Percentiles rank a stretch among this genome's conserved stretches.
These are phyloP conservation scores for Metopolophium dirhodum DNA, from an alignment of 1,140 invertebrate species.

Conservation along the genomic window DNA sequence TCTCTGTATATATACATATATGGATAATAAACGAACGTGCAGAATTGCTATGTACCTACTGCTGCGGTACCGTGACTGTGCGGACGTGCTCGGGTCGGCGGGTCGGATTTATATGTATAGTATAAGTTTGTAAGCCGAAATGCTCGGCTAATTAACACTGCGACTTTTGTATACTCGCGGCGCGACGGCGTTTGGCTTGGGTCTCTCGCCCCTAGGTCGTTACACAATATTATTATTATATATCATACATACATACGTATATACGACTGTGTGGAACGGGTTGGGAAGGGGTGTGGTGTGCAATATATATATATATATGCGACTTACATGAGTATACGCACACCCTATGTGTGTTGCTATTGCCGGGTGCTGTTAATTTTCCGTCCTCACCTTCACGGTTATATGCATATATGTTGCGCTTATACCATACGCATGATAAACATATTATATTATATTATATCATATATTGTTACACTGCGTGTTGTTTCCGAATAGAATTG, in stretches of 20 bases:
- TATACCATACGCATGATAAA: background rate
- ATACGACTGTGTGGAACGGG: background rate
- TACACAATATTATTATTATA: background rate
- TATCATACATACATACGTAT: background rate
- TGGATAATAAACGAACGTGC: background rate
- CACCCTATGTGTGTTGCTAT: background rate
- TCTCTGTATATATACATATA: background rate
- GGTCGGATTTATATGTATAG: background rate
- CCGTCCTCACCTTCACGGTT: background rate
- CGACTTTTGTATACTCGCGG: background rate
- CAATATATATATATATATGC: background rate
- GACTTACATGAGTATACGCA: no score
- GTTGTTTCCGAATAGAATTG: constrained; percentile 25
- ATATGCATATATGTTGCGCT: background rate
- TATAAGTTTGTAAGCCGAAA: constrained; percentile 41
- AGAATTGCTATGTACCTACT: background rate
- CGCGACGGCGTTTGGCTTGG: background rate
- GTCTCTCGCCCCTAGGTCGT: background rate
- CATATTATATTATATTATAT: no score
- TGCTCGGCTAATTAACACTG: constrained; percentile 51
- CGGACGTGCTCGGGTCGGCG: background rate
- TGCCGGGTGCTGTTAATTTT: background rate
- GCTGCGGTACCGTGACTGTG: background rate
- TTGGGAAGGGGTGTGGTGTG: background rate
- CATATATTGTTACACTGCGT: no score